These are phyloP conservation scores for Erebia palarica DNA, from an alignment of 2,888 invertebrate species.

Conservation along the genomic window DNA sequence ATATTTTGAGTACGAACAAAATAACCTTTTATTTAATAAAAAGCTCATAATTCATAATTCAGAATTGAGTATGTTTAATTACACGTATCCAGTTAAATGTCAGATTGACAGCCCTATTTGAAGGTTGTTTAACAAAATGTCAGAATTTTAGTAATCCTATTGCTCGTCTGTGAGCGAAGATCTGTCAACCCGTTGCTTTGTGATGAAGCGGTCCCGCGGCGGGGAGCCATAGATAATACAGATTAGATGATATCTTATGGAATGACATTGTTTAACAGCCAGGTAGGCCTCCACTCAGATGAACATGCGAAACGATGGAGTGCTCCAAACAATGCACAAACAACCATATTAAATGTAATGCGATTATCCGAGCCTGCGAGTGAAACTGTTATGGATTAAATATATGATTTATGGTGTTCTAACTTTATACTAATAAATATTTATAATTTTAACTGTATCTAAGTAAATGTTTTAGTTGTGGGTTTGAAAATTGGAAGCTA, in stretches of 20 bases:
- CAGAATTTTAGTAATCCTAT: conserved; percentile 74
- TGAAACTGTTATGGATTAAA: conserved; percentile 31
- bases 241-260: conserved; percentile 79
- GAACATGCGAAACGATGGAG: conserved; percentile 55
- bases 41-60: too few species aligned
- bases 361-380: conserved; percentile 55
- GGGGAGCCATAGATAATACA: conserved; percentile 72
- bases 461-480: background rate
- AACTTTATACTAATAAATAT: conserved; percentile 10
- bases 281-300: conserved; percentile 60
- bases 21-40: too few species aligned
- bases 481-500: background rate
- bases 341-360: conserved; percentile 74
- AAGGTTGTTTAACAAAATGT: conserved; percentile 55
- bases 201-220: conserved; percentile 71
- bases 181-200: conserved; percentile 82
- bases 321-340: conserved; percentile 75
- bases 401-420: conserved; percentile 24
- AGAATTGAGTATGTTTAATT: too few species aligned
- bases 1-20: too few species aligned
- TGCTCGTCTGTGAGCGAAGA: conserved; percentile 68
- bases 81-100: background rate
- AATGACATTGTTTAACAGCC: conserved; percentile 74
- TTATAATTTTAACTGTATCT: background rate
- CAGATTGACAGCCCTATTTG: conserved; percentile 27